phyloP scores from a whole-genome alignment of 1,140 invertebrate genomes.

The Microplitis demolitor region DNA sequence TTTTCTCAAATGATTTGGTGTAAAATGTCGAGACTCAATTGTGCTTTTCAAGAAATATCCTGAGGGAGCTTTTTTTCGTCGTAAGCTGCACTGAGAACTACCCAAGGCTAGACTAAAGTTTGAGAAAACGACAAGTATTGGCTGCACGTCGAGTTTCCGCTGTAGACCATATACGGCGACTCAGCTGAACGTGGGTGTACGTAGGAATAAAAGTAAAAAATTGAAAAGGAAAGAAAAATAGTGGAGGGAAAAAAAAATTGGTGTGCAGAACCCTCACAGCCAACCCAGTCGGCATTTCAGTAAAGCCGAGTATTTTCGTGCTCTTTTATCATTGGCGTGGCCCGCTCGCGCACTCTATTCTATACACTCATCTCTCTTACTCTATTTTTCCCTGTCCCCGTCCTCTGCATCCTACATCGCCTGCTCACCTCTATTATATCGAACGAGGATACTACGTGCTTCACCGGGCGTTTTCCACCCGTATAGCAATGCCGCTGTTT shows the following conservation, averaged over 20 bases:
- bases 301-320: conserved; percentile 9
- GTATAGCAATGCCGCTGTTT: conserved; percentile 40
- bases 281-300: not conserved
- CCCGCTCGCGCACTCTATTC: not conserved
- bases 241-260: not conserved
- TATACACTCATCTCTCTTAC: not conserved
- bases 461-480: conserved; percentile 8
- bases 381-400: not conserved
- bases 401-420: not conserved
- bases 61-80: not conserved
- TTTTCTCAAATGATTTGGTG: not conserved
- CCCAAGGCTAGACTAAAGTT: too few species aligned
- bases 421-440: conserved; percentile 7
- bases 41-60: not conserved
- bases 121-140: not conserved
- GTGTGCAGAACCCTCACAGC: not conserved
- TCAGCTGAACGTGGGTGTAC: too few species aligned
- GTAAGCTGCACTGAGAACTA: not conserved
- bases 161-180: too few species aligned
- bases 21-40: conserved; percentile 14
- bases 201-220: too few species aligned
- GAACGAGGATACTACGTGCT: conserved; percentile 23
- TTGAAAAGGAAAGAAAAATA: not conserved
- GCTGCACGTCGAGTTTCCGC: too few species aligned
- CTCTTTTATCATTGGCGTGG: conserved; percentile 11